Evolutionary conservation across 2,888 invertebrate genomes (phyloP), one percentile per base, ranked within the genome.

Genomic region (Drosophila leonis): DNA sequence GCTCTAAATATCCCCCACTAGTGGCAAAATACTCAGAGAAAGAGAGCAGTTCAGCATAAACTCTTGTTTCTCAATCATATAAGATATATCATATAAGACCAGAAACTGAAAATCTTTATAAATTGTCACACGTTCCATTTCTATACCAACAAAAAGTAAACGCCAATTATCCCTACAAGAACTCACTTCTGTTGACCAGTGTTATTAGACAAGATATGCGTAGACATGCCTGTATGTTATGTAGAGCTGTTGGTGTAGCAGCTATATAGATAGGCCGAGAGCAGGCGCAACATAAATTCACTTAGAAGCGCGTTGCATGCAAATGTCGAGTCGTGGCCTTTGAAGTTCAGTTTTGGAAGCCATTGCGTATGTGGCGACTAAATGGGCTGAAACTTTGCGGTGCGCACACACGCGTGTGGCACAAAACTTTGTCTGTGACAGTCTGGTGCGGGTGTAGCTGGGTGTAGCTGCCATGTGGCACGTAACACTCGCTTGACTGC

Each of bases 301-400:
- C 46, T 78, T 72, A 72, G 62, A 27, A 54, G 57, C 60, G 61
- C 44, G 72, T 46, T 76, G 77, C 73, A 80, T 77, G 80, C 79
- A 80, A 79, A 80, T 79, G 80, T 44, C 54, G 46, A 72, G 41
- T 57, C 75, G 80, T 66, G 81, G 60, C 68, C 84, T 84, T 88
- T 84, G 84, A 88, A 88, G 84, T 84, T 83, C 64, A 63, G 55
- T 35, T 31, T 15, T 35, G 59, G 24, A 57, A 65, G 49, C 35
- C 37, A 35, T 48, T 62, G 72, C 62, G 75, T 61, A 63, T 82
- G 80, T 80, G 77, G 67, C 54, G 54, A 57, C 60, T 81, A 75
- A 83, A 86, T 88, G 83, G 78, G 80, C 48, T 62, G 59, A 48
- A 75, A 75, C 69, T 69, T 72, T 41, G 46, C n/a, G 51, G 29